A percentile compares a stretch with the other conserved stretches of the same genome.
These are phyloP conservation scores for Morpho achilles DNA, from an alignment of 2,888 invertebrate genomes.

Conservation along the genomic window DNA sequence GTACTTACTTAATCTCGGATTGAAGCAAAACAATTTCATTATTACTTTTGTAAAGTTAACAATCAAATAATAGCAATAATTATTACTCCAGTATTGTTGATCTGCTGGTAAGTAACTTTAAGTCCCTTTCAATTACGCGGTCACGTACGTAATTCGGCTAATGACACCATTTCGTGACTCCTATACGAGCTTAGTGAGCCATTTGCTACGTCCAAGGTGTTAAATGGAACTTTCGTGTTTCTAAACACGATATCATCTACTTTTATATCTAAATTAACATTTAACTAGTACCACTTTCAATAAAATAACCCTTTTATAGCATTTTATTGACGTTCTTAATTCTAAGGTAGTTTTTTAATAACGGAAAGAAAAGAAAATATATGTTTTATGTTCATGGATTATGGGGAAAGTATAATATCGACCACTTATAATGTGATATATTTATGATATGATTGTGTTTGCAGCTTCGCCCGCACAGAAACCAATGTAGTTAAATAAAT, in stretches of 20 bases:
- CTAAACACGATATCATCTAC: constrained; percentile 47
- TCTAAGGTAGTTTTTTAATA: neutral
- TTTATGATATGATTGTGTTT: neutral
- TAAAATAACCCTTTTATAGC: constrained; percentile 3
- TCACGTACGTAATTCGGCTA: constrained; percentile 53
- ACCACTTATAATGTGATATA: too few species aligned
- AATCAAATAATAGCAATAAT: neutral
- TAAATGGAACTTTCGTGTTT: constrained; percentile 66
- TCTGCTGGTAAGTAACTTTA: constrained; percentile 17
- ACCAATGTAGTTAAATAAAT: too few species aligned
- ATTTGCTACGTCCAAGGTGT: constrained; percentile 49
- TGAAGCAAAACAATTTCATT: neutral
- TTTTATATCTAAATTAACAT: constrained; percentile 34
- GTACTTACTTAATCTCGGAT: too few species aligned
- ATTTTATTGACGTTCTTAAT: neutral
- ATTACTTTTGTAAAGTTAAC: neutral
- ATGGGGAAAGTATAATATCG: too few species aligned
- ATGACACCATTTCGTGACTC: constrained; percentile 55
- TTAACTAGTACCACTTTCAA: constrained; percentile 11
- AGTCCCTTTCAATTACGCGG: constrained; percentile 48
- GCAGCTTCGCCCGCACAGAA: too few species aligned
- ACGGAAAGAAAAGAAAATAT: too few species aligned
- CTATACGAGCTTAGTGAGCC: constrained; percentile 48
- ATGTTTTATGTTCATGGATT: too few species aligned
- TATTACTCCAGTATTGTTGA: constrained; percentile 15